phyloP scores from a whole-genome alignment of 2,113 vertebrate species.

The Steatornis caripensis region DNA sequence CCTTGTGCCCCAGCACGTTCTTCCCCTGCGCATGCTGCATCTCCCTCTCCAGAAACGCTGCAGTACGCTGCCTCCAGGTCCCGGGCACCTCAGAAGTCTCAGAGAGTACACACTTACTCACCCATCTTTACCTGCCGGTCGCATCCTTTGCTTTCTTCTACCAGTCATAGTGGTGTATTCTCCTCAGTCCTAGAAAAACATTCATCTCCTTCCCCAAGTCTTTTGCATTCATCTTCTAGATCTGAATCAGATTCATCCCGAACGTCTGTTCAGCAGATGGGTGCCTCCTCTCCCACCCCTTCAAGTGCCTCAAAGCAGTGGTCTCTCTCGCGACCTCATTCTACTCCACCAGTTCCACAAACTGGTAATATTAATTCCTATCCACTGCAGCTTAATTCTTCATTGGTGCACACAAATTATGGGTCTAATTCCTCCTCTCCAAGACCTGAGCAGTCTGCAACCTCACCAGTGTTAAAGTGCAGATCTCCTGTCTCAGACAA shows the following conservation, averaged over 20 bases:
- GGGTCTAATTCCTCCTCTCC: slow-evolving; percentile 11
- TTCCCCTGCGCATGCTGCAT: not conserved
- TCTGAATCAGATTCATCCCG: not conserved
- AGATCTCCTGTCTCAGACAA: slow-evolving; percentile 42
- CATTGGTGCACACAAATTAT: not conserved
- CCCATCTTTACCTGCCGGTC: slow-evolving; percentile 46
- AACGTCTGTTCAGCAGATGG: not conserved
- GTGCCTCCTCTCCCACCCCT: not conserved
- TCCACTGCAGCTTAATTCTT: not conserved
- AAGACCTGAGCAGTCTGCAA: slow-evolving; percentile 17
- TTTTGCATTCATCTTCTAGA: slow-evolving; percentile 17
- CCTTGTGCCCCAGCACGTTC: not conserved
- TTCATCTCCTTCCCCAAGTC: not conserved
- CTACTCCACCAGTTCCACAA: not conserved
- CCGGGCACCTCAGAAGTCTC: slow-evolving; percentile 3
- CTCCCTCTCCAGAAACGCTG: slow-evolving; percentile 16
- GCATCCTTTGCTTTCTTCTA: slow-evolving; percentile 41
- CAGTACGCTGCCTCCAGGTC: not conserved
- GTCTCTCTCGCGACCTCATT: not conserved
- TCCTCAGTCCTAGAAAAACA: slow-evolving; percentile 15
- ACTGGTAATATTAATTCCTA: not conserved
- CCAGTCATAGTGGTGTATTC: not conserved
- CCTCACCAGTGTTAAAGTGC: not conserved
- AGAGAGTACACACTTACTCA: slow-evolving; percentile 20
- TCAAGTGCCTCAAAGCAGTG: not conserved